Base-by-base conservation (phyloP, 1,140 invertebrate species). In the Heliconius himera region DNA sequence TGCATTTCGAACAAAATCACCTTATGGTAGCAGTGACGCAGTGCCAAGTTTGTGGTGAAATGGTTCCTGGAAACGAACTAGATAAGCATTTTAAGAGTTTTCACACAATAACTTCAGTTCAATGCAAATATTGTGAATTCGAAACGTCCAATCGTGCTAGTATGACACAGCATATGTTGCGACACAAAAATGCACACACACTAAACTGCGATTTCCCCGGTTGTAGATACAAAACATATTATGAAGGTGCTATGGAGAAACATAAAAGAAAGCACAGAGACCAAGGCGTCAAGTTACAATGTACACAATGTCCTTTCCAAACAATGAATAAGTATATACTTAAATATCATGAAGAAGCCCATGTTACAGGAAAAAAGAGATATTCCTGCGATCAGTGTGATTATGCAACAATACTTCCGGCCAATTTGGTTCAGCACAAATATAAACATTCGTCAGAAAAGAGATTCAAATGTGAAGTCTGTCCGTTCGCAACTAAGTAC, bases 301-400 rank as follows among this genome's bases (percentile, higher is more conserved):
- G 91, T 75, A 81, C 82, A 0, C 86, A 91, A 36, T 93, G 91
- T 76, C 84, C 91, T 2, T 94, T 94, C 74, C 91, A 93, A 78
- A 90, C 88, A 16, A 94, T 93, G 92, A 93, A 92, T 79, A 94
- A 94, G 79, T 94, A 94, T 70, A 90, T 94, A 13, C 82, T 94
- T 36, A 92, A 87, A 70, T 94, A 94, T 79, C 92, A 94, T 13
- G 92, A 94, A 70, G 92, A 94, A 84, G 91, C 90, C 2, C 92
- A 94, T 78, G 78, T 76, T 18, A 94, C 91, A 1, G 92, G 92
- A 0, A 91, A 91, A 60, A 94, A 94, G 71, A 80, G 87, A 8
- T 94, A 94, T 56, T 76, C 81, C 5, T 94, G 92, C 74, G 90
- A 94, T 60, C 87, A 94, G 72, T 94, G 92, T 81, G 90, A 93